These are phyloP conservation scores for Phyllopteryx taeniolatus DNA, from an alignment of 2,113 vertebrate species.

Conservation along the genomic window DNA sequence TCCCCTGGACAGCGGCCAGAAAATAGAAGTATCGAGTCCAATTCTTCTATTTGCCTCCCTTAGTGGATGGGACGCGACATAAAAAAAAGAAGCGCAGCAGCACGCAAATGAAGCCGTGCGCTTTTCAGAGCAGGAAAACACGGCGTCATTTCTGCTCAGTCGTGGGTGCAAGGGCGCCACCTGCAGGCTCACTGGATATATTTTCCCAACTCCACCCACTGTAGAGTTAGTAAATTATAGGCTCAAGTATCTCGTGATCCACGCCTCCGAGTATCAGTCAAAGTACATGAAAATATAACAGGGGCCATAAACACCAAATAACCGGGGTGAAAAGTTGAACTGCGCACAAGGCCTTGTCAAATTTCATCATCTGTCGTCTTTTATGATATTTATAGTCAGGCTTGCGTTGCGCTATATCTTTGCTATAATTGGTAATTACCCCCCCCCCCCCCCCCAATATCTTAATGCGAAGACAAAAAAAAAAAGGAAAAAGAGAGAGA, in stretches of 20 bases:
- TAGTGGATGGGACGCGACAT: not conserved
- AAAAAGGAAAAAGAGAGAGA: not conserved
- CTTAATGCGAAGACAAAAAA: not conserved
- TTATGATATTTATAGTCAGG: slow-evolving; percentile 27
- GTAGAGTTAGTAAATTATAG: not conserved
- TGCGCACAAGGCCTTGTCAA: slow-evolving; percentile 15
- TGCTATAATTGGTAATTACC: slow-evolving; percentile 46
- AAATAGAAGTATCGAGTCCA: not conserved
- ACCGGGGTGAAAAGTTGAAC: slow-evolving; percentile 56
- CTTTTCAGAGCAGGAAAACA: slow-evolving; percentile 33
- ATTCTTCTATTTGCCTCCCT: not conserved
- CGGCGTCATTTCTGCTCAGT: slow-evolving; percentile 48
- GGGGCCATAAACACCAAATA: slow-evolving; percentile 15
- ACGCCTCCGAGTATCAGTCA: not conserved
- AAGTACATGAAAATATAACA: not conserved
- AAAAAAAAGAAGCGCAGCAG: too few species aligned
- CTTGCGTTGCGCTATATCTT: slow-evolving; percentile 28
- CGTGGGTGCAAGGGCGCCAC: slow-evolving; percentile 47
- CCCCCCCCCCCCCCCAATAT: too few species aligned
- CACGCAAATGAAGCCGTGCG: not conserved
- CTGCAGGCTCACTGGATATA: slow-evolving; percentile 14
- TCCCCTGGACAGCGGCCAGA: slow-evolving; percentile 9
- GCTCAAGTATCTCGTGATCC: too few species aligned
- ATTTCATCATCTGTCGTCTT: slow-evolving; percentile 44
- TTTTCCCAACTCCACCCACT: not conserved